Base-by-base conservation (phyloP, 2,888 invertebrate genomes). In the Amblyteles armatorius region DNA sequence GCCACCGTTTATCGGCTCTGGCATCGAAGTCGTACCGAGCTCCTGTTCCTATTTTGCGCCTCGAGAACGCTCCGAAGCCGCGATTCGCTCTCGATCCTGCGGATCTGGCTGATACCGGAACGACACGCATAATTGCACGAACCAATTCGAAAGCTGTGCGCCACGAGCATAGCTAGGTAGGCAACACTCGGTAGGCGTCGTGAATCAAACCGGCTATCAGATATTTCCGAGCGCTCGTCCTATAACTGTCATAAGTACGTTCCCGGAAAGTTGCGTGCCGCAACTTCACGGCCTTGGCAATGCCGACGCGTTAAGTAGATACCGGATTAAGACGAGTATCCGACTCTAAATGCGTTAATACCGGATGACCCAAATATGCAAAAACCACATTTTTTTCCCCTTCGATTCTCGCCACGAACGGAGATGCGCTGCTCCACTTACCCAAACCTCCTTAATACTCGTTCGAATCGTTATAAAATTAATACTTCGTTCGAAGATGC, bases 311-410 rank as follows among this genome's bases (percentile, higher is more conserved):
- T 74, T 79, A 82, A 84, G 78, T 78, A 55, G 73, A 78, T 71
- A 69, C 73, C 68, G 63, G 55, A 74, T 63, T 63, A n/a, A n/a
- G 63, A 33, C 68, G 57, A 48, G 40, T 50, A 63, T 6, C 22
- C 22, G 50, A 67, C 29, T 57, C 50, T 72, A 26, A 63, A 79
- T 55, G 60, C 79, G 50, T 57, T 72, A 48, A 48, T 77, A 77
- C 76, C 67, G 80, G 76, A 65, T 84, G 83, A 84, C 83, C 83
- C 67, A 80, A 84, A 84, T 84, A 84, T 84, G 80, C 76, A 84
- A 80, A 84, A 84, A 72, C 57, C 44, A 60, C 71, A 68, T 65
- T 67, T 77, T 72, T 84, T 11, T 11, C 9, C 9, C 40, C 40
- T 40, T 11, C 11, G 3, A 40, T 40, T 40, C 79, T 65, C 40